Evolutionary conservation across 2,113 vertebrate genomes (phyloP), one percentile per base, ranked within the genome.

Genomic region (Sarotherodon lohbergeri): DNA sequence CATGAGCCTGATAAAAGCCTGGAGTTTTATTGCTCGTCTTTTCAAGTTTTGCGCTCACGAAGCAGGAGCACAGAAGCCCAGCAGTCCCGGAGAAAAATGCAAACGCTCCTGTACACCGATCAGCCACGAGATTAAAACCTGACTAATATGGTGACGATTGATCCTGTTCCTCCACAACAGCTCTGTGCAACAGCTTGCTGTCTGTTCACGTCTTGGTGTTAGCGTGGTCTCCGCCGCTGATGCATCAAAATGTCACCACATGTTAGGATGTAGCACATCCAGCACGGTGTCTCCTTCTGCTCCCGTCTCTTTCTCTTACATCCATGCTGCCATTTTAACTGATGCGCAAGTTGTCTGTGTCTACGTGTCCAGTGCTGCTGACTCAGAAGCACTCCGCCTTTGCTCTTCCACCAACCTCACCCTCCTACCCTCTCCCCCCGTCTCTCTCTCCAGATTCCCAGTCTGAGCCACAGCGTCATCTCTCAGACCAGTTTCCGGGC

Each of bases 401-500:
- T 43, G 17, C 3, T 29, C 11, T 1, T 32, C 8, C 24, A 2
- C 6, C 16, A 12, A 8, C 5, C 48, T 36, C 43, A 17, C 4
- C 7, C 52, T 9, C 54, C 32, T 24, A 17, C 2, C 6, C n/a
- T 22, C 19, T 27, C 9, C 17, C 32, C 9, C 29, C 8, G 0
- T 12, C 24, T 41, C 3, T 1, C 29, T 29, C 16, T 16, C 41
- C 87, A 95, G 99, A 99, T 99, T 82, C 99, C 99, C 88, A 99
- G 98, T 94, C 97, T 99, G 95, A 98, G 99, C 96, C 99, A 99
- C 97, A 99, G 99, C 34, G 99, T 99, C 94, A 97, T 99, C 95
- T 99, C 98, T 46, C 99, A 99, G 96, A 99, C 98, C 39, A 99
- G 98, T 95, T 99, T 99, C 96, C 97, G 99, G 92, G 99, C 99